phyloP scores from a whole-genome alignment of 2,888 invertebrate species.

The Stenchaetothrips biformis region DNA sequence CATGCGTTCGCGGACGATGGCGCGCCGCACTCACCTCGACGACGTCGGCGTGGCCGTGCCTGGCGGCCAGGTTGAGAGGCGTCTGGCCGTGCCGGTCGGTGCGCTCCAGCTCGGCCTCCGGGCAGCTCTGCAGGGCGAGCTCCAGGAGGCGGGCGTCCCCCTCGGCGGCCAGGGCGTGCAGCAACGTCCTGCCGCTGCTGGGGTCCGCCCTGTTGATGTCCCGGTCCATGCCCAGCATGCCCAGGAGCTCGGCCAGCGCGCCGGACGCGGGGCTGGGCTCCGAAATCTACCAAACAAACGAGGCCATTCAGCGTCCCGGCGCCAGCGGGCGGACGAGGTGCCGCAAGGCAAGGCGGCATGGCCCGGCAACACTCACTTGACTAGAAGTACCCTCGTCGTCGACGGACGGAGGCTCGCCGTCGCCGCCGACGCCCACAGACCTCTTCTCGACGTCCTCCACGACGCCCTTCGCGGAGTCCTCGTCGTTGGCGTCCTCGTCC shows the following conservation, averaged over 20 bases:
- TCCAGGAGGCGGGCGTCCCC: conserved; percentile 66
- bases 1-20: no score
- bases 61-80: conserved; percentile 77
- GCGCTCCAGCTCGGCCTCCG: conserved; percentile 55
- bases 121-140: conserved; percentile 54
- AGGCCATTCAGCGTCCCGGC: neutral
- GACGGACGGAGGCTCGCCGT: neutral
- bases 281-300: neutral
- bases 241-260: conserved; percentile 47
- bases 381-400: conserved; percentile 42
- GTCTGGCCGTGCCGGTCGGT: conserved; percentile 77
- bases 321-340: neutral
- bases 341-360: conserved; percentile 26
- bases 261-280: conserved; percentile 43
- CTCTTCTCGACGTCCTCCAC: conserved; percentile 42
- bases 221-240: conserved; percentile 44
- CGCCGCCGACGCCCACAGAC: neutral
- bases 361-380: conserved; percentile 44
- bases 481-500: neutral
- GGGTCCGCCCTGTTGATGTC: conserved; percentile 53
- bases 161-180: conserved; percentile 71
- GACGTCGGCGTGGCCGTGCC: conserved; percentile 69
- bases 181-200: conserved; percentile 60
- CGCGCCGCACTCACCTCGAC: conserved; percentile 51
- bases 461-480: conserved; percentile 36